Conservation (phyloP, 1,140 invertebrate species). For the Schmidtea mediterranea region DNA sequence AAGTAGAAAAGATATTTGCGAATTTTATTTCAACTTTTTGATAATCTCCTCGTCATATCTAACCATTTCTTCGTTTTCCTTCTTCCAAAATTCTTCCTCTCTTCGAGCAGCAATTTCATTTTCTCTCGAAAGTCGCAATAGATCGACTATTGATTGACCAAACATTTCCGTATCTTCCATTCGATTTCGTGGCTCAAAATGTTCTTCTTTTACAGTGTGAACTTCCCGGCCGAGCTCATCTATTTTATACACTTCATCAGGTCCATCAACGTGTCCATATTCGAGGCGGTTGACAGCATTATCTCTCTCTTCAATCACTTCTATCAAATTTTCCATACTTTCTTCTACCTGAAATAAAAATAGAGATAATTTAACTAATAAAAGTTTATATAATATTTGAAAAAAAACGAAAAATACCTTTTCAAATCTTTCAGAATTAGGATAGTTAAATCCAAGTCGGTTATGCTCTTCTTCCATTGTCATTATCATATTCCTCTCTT, state of each 20-base stretch:
- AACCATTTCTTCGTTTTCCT: too few species aligned
- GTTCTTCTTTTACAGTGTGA: not conserved
- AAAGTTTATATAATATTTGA: too few species aligned
- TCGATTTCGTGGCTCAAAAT: not conserved
- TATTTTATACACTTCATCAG: not conserved
- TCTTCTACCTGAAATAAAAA: slow-evolving; percentile 37
- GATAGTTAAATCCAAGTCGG: slow-evolving; percentile 41
- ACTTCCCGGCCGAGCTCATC: not conserved
- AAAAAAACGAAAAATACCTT: slow-evolving; percentile 1
- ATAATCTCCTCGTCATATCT: too few species aligned
- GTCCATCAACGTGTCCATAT: slow-evolving; percentile 36
- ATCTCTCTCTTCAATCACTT: slow-evolving; percentile 67
- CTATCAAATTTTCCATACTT: slow-evolving; percentile 77
- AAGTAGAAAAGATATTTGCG: too few species aligned
- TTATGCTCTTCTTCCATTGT: slow-evolving; percentile 71
- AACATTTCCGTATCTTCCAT: not conserved
- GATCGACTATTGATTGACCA: not conserved
- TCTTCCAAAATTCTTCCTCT: too few species aligned
- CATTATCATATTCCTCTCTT: slow-evolving; percentile 80
- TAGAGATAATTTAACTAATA: too few species aligned
- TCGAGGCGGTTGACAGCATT: slow-evolving; percentile 61
- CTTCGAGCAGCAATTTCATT: not conserved
- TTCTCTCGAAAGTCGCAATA: not conserved
- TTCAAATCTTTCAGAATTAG: slow-evolving; percentile 59
- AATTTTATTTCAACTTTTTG: too few species aligned